Conservation (phyloP, 2,888 invertebrate genomes). For the Allophyes oxyacanthae region DNA sequence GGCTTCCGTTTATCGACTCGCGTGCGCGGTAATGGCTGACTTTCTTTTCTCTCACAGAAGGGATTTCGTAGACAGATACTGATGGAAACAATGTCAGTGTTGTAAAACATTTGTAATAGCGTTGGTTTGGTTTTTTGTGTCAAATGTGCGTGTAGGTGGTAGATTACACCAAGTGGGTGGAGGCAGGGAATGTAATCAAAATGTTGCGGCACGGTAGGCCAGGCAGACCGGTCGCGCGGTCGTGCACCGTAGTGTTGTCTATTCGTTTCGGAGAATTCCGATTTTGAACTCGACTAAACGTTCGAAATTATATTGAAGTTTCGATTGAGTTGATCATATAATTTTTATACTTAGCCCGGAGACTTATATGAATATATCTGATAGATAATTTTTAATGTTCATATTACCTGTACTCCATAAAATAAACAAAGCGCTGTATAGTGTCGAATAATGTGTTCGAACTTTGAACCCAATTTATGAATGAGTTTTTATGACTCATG, state of each 20-base stretch:
- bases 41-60: conserved; percentile 74
- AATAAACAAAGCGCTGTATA: conserved; percentile 25
- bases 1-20: conserved; percentile 88
- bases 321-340: conserved; percentile 14
- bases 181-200: conserved; percentile 73
- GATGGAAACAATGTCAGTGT: conserved; percentile 50
- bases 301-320: conserved; percentile 8
- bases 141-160: conserved; percentile 51
- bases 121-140: conserved; percentile 64
- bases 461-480: conserved; percentile 39
- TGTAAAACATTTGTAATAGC: conserved; percentile 50
- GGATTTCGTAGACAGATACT: conserved; percentile 62
- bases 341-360: not conserved
- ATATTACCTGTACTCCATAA: conserved; percentile 31
- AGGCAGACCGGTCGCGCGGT: conserved; percentile 56
- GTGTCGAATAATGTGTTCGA: conserved; percentile 18
- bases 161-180: conserved; percentile 71
- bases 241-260: conserved; percentile 36
- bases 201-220: conserved; percentile 55
- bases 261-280: conserved; percentile 35
- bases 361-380: conserved; percentile 1
- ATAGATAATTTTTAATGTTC: conserved; percentile 5
- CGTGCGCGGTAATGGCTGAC: conserved; percentile 89
- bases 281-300: conserved; percentile 24
- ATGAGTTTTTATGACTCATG: conserved; percentile 21